Evolutionary conservation across 2,888 invertebrate genomes (phyloP).

Genomic region (Allolobophora icterica): DNA sequence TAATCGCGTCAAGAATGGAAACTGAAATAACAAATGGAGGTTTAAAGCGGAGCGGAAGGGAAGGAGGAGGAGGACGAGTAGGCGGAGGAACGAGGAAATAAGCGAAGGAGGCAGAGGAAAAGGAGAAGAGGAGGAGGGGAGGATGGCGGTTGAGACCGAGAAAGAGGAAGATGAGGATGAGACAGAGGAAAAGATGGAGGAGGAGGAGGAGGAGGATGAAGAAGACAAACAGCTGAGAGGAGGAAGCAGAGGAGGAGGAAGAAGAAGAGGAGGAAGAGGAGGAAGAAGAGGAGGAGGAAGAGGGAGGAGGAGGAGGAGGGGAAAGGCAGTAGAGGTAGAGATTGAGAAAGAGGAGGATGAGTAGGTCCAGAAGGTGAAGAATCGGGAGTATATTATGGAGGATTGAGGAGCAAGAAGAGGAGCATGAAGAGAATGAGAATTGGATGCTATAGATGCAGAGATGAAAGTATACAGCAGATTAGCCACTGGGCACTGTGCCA

Average conservation of each 20-base stretch:
- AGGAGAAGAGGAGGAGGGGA: too few species aligned
- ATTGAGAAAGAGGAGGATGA: background rate
- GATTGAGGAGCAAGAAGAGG: background rate
- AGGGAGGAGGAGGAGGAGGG: background rate
- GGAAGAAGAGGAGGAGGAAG: background rate
- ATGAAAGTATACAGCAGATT: background rate
- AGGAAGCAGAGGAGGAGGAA: too few species aligned
- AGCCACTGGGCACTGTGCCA: background rate
- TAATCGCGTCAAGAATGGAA: background rate
- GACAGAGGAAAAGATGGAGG: too few species aligned
- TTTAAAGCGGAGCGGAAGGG: background rate
- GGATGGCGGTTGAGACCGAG: too few species aligned
- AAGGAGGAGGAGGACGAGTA: too few species aligned
- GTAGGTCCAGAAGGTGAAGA: too few species aligned
- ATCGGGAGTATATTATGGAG: too few species aligned
- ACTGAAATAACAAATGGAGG: conserved; percentile 10
- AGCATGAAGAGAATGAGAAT: background rate
- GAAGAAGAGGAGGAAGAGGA: background rate
- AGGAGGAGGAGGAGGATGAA: too few species aligned
- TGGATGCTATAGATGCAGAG: background rate
- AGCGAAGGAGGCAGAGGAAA: background rate
- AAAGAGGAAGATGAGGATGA: too few species aligned
- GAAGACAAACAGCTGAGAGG: too few species aligned
- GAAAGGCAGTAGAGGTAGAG: background rate
- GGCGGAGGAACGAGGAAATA: too few species aligned